Base-by-base conservation (phyloP, 2,888 invertebrate species). In the Atrina japonica region DNA sequence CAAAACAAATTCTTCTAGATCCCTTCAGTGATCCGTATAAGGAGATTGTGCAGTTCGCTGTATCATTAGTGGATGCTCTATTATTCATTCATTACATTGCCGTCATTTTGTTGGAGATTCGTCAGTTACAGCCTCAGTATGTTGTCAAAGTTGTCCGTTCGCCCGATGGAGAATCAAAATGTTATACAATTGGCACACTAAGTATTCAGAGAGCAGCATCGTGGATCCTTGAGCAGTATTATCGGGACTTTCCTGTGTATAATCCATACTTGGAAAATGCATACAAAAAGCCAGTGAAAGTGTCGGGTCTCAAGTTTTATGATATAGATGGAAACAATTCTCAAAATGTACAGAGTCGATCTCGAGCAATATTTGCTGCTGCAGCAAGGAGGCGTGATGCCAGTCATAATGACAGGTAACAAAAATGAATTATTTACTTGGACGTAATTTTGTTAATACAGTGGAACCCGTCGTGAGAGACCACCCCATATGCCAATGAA, bases 141-240 rank as follows among this genome's bases (percentile, higher is more conserved):
- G 88, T 90, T 18, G 87, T 93, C 16, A 91, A 91, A 56, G 90
- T 99, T 75, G 96, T 97, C 0, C 93, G 99, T 69, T 97, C 97
- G 66, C 99, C 99, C 0, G 99, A 99, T 90, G 99, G 99, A 0
- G 95, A 96, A 82, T 95, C 96, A 77, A 93, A 94, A 81, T 95
- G 96, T 0, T 98, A 96, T 90, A 94, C 78, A 35, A 96, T 89
- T 18, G 91, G 91, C 56, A 72, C 86, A 47, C 92, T 98, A 75
- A 97, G 97, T 84, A 96, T 99, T 83, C 99, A 99, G 89, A 92
- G 98, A 84, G 97, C 98, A 0, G 98, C 99, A 0, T 96, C 97
- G 9, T 96, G 96, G 95, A 95, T 97, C 3, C 91, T 99, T 47
- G 97, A 98, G 90, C 95, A 95, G 84, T 99, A 99, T 91, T 98